Conservation (phyloP, 2,113 vertebrate species). For the Peromyscus maniculatus region DNA sequence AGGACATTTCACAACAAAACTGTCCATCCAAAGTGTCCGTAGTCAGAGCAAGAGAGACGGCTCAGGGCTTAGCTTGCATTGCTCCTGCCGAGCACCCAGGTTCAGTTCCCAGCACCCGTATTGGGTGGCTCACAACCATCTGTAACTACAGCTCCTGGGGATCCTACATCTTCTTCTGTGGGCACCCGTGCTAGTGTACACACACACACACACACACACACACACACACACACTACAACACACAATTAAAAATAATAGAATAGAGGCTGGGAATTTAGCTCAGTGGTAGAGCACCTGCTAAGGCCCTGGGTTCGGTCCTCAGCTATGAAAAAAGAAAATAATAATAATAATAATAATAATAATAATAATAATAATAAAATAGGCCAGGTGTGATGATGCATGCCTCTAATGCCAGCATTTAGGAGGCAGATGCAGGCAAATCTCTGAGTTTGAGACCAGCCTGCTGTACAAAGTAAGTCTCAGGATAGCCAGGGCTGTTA, state of each 20-base stretch:
- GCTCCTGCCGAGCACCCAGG: neutral
- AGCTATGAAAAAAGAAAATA: too few relatives aligned
- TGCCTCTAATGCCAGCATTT: neutral
- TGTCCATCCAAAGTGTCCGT: neutral
- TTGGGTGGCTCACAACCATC: neutral
- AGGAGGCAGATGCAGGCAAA: neutral
- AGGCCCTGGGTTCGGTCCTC: too few relatives aligned
- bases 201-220: neutral
- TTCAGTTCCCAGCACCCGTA: neutral
- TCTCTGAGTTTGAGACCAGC: neutral
- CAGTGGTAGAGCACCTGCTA: too few relatives aligned
- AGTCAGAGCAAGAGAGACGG: neutral
- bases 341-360: too few relatives aligned
- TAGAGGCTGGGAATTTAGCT: too few relatives aligned
- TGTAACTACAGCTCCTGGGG: neutral
- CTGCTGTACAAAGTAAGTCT: neutral
- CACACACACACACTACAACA: neutral
- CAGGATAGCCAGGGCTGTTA: neutral
- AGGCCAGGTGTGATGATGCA: neutral
- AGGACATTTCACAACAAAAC: neutral
- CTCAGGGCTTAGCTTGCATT: neutral
- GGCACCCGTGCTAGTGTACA: neutral
- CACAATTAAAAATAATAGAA: neutral
- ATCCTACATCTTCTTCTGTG: neutral
- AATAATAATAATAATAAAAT: too few relatives aligned